Base-by-base conservation (phyloP, 2,888 invertebrate genomes). In the Drosophila paramelanica region DNA sequence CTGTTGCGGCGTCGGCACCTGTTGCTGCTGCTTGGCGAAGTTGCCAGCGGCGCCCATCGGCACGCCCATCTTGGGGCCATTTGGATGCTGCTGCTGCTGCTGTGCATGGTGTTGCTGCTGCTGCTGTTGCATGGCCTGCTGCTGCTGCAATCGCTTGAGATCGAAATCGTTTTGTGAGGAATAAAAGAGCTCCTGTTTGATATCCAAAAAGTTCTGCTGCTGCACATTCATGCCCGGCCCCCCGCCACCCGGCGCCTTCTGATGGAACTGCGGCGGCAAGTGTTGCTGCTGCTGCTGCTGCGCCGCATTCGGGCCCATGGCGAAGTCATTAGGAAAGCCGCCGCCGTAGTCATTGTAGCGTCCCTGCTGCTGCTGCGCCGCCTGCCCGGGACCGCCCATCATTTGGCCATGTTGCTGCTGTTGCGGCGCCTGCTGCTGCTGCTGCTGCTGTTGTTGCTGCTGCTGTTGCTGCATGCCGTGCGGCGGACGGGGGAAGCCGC, bases 311-410 rank as follows among this genome's bases (percentile, higher is more conserved):
- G 88, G 89, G 1, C 90, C 90, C 90, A 92, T 94, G 91, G 83
- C 81, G 33, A 91, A 94, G 92, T 79, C 93, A 88, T 92, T 92
- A 38, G 91, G 93, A 70, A 94, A 94, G 58, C 94, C 94, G 75
- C 93, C 90, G 88, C 93, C 91, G 89, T 94, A 95, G 81, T 95
- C 95, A 39, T 94, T 94, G 79, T 94, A 95, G 0, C 95, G 95
- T 13, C 92, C 67, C 91, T 53, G 81, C 36, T 75, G 83, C 68
- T 75, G 83, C 67, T 57, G 57, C 13, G 80, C 83, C 8, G 66
- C 79, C 39, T 75, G 81, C 0, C 76, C 69, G 3, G 71, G 72
- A 14, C 90, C 86, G 65, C 90, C 89, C 81, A 91, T 91, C 89
- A 91, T 89, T 59, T 92, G 90, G 17, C 61, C 74, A 62, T 85